Evolutionary conservation across 2,888 invertebrate species (phyloP), one percentile per base, ranked within the genome.

Genomic region (Melanophora roralis): DNA sequence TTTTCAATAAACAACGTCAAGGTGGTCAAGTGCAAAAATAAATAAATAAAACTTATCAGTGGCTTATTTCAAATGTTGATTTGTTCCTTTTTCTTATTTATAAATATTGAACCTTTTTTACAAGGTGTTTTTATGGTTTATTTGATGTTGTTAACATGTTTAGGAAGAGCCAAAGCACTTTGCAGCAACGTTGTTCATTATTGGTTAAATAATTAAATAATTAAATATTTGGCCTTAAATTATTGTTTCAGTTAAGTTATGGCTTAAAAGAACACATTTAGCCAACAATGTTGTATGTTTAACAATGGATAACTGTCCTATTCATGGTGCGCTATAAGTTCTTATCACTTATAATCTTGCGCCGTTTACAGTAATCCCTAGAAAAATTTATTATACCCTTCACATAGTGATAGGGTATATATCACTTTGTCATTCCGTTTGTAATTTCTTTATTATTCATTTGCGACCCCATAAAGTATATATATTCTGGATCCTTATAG

Each of bases 161-260:
- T 12, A 19, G 16, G 9, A 51, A 45, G 9, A 57, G 8, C 38
- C 60, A 62, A 60, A 60, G 9, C 75, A 76, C 68, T 69, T 69
- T 71, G 71, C 65, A 71, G 71, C 77, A 77, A 21, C 59, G 71
- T 71, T 65, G 71, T 65, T 64, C 36, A 8, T 57, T 19, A 21
- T 34, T 59, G 40, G n/a, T 32, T 19, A 14, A 16, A 1, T 49
- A 27, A 34, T 32, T 19, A 14, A 16, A 1, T 49, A 27, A 34
- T 38, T 45, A 69, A 76, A 76, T 69, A 69, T 76, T 69, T 76
- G 57, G 12, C 34, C 23, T 57, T 38, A 64, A 49, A 53, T 60
- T 60, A 16, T 57, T 65, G 12, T 12, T 34, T 62, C 38, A 60
- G 21, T 40, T 38, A 36, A 9, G 38, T 45, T 36, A 51, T n/a